phyloP scores from a whole-genome alignment of 2,797 vertebrate genomes.

The Podarcis lilfordi region DNA sequence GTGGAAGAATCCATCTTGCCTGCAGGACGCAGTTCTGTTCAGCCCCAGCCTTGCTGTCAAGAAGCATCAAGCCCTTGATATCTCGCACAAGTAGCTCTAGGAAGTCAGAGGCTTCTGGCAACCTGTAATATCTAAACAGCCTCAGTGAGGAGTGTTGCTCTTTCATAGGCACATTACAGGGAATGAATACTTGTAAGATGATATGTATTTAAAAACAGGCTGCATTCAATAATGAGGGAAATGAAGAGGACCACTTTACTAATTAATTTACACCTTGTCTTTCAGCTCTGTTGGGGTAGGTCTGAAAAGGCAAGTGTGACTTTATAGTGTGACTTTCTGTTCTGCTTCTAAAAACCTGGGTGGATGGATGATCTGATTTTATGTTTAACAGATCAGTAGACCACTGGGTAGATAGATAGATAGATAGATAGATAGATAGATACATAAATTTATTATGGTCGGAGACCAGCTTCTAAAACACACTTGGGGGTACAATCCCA shows the following conservation, averaged over 20 bases:
- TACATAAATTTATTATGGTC: too few relatives aligned
- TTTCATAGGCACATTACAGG: background rate
- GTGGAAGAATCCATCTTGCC: background rate
- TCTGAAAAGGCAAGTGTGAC: background rate
- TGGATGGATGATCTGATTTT: background rate
- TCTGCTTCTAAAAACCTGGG: too few relatives aligned
- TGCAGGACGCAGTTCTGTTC: background rate
- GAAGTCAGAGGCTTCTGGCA: background rate
- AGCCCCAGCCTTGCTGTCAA: background rate
- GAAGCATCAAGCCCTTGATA: background rate
- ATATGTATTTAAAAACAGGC: background rate
- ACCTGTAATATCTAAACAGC: background rate
- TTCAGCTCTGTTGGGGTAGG: background rate
- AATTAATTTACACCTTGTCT: background rate
- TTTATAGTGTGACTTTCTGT: background rate
- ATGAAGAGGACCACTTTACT: background rate
- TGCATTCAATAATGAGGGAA: conserved; percentile 13
- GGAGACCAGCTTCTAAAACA: too few relatives aligned
- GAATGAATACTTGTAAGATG: background rate
- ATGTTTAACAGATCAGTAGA: background rate
- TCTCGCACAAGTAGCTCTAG: background rate
- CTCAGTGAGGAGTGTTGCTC: background rate
- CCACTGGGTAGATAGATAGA: too few relatives aligned
- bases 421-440: too few relatives aligned
- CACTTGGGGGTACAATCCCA: too few relatives aligned